Percentiles rank a stretch among this genome's conserved stretches.
Evolutionary conservation across 2,113 vertebrate species (phyloP).

Genomic region (Gambusia affinis): DNA sequence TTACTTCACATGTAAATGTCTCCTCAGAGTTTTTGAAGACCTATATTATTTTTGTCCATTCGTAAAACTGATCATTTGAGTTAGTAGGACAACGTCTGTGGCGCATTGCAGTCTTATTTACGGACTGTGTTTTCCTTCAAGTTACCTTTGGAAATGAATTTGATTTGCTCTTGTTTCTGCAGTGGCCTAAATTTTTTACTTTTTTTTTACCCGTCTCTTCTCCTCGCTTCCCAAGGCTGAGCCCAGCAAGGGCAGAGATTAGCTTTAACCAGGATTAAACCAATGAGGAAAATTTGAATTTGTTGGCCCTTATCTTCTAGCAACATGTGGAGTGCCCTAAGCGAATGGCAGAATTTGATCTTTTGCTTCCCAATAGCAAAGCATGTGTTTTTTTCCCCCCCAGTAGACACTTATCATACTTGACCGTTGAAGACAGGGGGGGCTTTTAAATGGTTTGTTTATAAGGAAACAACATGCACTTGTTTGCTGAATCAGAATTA

Average conservation of each 20-base stretch:
- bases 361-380: slow-evolving; percentile 64
- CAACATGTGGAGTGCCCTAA: slow-evolving; percentile 73
- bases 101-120: slow-evolving; percentile 18
- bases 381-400: slow-evolving; percentile 33
- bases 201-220: slow-evolving; percentile 49
- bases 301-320: slow-evolving; percentile 76
- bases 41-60: neutral
- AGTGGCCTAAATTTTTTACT: slow-evolving; percentile 67
- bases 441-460: slow-evolving; percentile 63
- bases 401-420: slow-evolving; percentile 75
- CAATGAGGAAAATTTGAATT: slow-evolving; percentile 75
- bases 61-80: neutral
- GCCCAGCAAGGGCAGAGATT: slow-evolving; percentile 74
- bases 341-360: slow-evolving; percentile 76
- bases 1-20: too few species aligned
- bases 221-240: slow-evolving; percentile 71
- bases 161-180: slow-evolving; percentile 70
- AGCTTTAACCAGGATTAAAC: slow-evolving; percentile 77
- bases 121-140: slow-evolving; percentile 31
- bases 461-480: slow-evolving; percentile 40
- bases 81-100: neutral
- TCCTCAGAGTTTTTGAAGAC: neutral
- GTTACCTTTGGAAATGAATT: slow-evolving; percentile 54
- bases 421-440: slow-evolving; percentile 70
- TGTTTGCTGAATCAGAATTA: slow-evolving; percentile 44